Base-by-base conservation (phyloP, 2,888 invertebrate genomes). In the Trypoxylon attenuatum region DNA sequence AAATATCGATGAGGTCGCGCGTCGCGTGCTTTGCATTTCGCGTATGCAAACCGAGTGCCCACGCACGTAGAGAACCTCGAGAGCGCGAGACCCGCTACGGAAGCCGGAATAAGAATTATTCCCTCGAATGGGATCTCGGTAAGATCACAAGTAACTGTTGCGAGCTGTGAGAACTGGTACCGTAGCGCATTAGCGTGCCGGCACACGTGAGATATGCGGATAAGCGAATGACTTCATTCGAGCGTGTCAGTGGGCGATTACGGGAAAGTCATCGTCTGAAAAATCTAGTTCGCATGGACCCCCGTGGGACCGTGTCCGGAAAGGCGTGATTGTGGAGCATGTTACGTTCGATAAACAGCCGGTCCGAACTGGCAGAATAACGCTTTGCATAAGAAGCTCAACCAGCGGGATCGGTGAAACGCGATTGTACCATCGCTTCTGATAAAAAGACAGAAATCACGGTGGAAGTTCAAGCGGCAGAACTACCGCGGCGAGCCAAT, bases 211-310 rank as follows among this genome's bases (percentile, higher is more conserved):
- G 71, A 68, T 68, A 65, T 23, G 54, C 54, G 69, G 75, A 66
- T 75, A 71, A 74, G 56, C 57, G 72, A 69, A 76, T 61, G 76
- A 74, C 74, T 74, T 74, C 69, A 74, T 74, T 74, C 58, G 59
- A 75, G 75, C 73, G 63, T 74, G 73, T 65, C 73, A 73, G 75
- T 53, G 52, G 66, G 66, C 73, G 70, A 70, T 73, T 65, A 62
- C 59, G 68, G 58, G 68, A 45, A 60, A 67, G 60, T 52, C 53
- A 51, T 60, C 68, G 61, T n/a, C n/a, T 61, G 43, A 68, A 69
- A 74, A 75, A 64, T 64, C 29, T 42, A 53, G 68, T 64, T 61
- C 53, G 59, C 49, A 13, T 8, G 33, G 0, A 13, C 29, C n/a
- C 0, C 55, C 19, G 53, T 53, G 51, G 49, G 45, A 64, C 51